Conservation (phyloP, 2,113 vertebrate genomes). For the Phylloscopus whistleri region DNA sequence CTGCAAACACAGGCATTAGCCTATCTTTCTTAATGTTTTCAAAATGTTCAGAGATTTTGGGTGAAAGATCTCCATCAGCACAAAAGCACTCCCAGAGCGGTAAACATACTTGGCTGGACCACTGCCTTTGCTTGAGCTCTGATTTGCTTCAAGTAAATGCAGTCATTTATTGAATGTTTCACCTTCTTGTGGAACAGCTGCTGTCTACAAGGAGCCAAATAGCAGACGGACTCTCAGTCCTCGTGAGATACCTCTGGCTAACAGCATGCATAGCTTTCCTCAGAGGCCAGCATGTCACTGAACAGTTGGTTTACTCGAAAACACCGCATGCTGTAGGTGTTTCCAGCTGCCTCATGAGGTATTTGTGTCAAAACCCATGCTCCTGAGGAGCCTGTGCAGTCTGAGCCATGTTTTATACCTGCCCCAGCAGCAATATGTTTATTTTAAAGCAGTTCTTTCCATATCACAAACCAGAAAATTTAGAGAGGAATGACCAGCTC, state of each 20-base stretch:
- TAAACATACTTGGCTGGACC: constrained; percentile 42
- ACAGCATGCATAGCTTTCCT: constrained; percentile 9
- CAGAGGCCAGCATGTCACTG: constrained; percentile 27
- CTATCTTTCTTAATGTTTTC: not conserved
- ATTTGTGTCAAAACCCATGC: not conserved
- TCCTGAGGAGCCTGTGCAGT: not conserved
- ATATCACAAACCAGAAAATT: not conserved
- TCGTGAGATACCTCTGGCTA: constrained; percentile 44
- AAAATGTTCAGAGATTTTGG: not conserved
- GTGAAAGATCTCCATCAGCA: constrained; percentile 23
- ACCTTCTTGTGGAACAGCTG: constrained; percentile 57
- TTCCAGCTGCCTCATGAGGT: constrained; percentile 7
- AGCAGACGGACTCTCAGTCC: constrained; percentile 7
- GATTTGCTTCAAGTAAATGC: constrained; percentile 42
- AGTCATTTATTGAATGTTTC: constrained; percentile 36
- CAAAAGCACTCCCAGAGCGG: not conserved
- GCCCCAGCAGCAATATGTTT: not conserved
- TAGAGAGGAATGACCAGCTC: not conserved
- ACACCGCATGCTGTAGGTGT: not conserved
- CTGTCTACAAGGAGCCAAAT: constrained; percentile 48
- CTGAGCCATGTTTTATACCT: not conserved
- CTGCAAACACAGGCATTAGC: not conserved
- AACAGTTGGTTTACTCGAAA: constrained; percentile 42
- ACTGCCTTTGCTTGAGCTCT: constrained; percentile 13
- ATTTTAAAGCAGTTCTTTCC: not conserved